Conservation (phyloP, 2,113 vertebrate genomes). For the Enhydra lutris region DNA sequence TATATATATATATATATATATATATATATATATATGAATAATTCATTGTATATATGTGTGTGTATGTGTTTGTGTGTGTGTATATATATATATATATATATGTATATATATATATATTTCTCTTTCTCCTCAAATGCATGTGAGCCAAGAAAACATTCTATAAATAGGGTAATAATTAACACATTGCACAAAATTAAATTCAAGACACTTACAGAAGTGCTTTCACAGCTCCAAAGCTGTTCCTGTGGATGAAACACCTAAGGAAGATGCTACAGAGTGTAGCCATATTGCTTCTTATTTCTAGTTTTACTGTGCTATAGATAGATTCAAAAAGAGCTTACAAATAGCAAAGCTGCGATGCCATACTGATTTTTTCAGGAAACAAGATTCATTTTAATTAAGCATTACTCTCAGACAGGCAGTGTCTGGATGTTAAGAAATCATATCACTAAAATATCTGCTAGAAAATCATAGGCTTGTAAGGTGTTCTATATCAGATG, state of each 20-base stretch:
- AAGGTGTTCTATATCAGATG: background rate
- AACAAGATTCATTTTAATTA: slow-evolving; percentile 17
- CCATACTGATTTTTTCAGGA: background rate
- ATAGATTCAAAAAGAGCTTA: slow-evolving; percentile 22
- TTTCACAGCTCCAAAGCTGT: slow-evolving; percentile 29
- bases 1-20: background rate
- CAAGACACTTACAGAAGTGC: slow-evolving; percentile 62
- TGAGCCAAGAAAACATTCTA: slow-evolving; percentile 60
- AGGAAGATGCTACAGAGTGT: background rate
- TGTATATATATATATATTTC: background rate
- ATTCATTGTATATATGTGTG: background rate
- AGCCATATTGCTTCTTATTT: background rate
- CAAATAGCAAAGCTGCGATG: background rate
- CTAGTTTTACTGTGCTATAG: background rate
- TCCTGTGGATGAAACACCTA: slow-evolving; percentile 16
- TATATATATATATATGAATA: background rate
- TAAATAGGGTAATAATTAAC: slow-evolving; percentile 70
- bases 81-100: background rate
- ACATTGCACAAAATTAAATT: slow-evolving; percentile 62
- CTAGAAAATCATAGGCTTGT: background rate
- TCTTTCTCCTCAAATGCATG: slow-evolving; percentile 42
- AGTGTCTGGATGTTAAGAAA: background rate
- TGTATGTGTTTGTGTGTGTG: too few relatives aligned
- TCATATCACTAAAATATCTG: background rate
- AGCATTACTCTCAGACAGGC: background rate